Evolutionary conservation across 1,140 invertebrate species (phyloP).

Genomic region (Papilio aristodemus): DNA sequence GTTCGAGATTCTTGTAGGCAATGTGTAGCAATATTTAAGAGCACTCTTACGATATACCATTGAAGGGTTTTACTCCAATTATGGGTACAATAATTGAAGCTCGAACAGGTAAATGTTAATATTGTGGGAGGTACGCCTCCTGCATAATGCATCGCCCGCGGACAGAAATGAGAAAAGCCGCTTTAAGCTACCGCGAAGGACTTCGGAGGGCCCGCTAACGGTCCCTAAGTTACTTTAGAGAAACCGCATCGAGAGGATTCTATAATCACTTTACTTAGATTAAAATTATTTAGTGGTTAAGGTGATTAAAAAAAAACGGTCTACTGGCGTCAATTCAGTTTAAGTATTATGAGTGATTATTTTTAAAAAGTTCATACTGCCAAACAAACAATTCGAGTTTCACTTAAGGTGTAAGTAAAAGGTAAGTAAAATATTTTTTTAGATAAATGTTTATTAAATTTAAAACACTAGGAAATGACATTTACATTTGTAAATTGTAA

Average conservation of each 20-base stretch:
- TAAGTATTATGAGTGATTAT: too few relatives aligned
- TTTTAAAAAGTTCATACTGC: too few relatives aligned
- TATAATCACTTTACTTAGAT: conserved; percentile 9
- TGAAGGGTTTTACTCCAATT: conserved; percentile 45
- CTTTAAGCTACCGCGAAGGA: conserved; percentile 23
- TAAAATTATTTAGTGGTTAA: conserved; percentile 7
- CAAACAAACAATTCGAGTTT: too few relatives aligned
- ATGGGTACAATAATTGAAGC: conserved; percentile 49
- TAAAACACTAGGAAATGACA: background rate
- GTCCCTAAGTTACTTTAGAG: background rate
- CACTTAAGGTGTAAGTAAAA: too few relatives aligned
- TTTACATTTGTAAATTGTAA: background rate
- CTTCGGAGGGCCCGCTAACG: conserved; percentile 13
- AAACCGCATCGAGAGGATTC: conserved; percentile 8
- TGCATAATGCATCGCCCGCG: conserved; percentile 46
- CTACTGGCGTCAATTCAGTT: too few relatives aligned
- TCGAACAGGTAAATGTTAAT: conserved; percentile 48
- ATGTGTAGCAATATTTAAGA: conserved; percentile 37
- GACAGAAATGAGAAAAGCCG: conserved; percentile 27
- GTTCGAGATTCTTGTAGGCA: background rate
- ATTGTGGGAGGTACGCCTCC: conserved; percentile 41
- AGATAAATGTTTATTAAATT: too few relatives aligned
- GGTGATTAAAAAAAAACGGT: background rate
- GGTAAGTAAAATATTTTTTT: too few relatives aligned
- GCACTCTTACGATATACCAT: conserved; percentile 43